A percentile compares a stretch with the other conserved stretches of the same genome.
These are phyloP conservation scores for Ectemnius lituratus DNA, from an alignment of 2,888 invertebrate genomes.

Conservation along the genomic window DNA sequence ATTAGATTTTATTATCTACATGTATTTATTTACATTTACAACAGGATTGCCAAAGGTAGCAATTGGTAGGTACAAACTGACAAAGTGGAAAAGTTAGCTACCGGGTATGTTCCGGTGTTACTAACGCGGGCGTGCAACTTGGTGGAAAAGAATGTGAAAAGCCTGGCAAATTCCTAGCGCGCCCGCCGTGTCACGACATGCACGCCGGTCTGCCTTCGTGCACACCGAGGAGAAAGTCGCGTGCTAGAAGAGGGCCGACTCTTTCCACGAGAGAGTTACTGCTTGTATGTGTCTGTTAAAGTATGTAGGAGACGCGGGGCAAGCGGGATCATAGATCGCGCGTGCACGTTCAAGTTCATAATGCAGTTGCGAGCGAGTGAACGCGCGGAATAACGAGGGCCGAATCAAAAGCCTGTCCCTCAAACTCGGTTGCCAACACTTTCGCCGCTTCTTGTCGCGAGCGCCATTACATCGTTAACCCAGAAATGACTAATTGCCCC, in stretches of 20 bases:
- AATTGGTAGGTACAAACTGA: no score
- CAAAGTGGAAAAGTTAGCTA: no score
- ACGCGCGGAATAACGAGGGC: background rate
- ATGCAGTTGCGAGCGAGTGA: background rate
- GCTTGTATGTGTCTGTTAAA: no score
- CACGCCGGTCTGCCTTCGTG: no score
- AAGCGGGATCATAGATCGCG: no score
- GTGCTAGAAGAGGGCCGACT: constrained; percentile 9
- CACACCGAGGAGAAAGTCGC: constrained; percentile 34
- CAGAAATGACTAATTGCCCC: constrained; percentile 3
- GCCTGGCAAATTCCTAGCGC: constrained; percentile 34
- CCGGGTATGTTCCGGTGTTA: constrained; percentile 4
- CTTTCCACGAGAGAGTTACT: constrained; percentile 3
- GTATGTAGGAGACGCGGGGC: no score
- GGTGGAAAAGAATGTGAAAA: constrained; percentile 39
- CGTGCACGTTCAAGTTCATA: constrained; percentile 19
- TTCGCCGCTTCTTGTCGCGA: constrained; percentile 6
- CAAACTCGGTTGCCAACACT: constrained; percentile 1
- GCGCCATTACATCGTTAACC: constrained; percentile 11
- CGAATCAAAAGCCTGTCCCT: no score
- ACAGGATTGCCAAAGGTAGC: no score
- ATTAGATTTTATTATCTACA: no score
- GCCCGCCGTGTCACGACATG: constrained; percentile 4
- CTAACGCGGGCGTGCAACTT: background rate
- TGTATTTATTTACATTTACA: no score